phyloP scores from a whole-genome alignment of 37 sponge, comb jelly and placozoan species.

The Eunapius fragilis region DNA sequence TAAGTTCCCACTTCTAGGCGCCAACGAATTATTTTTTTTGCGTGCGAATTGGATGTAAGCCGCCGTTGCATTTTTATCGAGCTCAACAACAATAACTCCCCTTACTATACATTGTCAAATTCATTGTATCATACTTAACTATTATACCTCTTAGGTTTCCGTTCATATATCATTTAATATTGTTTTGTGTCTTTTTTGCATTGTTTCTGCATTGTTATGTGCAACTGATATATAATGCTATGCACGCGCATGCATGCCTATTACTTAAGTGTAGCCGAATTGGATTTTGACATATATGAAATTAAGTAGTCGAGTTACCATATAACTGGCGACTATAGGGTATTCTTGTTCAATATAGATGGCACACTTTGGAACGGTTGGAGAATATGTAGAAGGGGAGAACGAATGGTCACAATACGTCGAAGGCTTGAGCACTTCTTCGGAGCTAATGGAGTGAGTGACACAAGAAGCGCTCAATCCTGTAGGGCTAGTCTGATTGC shows the following conservation, averaged over 20 bases:
- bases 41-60: too few relatives aligned
- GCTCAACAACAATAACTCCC: too few relatives aligned
- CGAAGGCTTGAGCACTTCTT: neutral
- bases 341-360: neutral
- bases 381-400: constrained; percentile 9
- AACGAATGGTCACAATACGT: neutral
- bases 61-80: too few relatives aligned
- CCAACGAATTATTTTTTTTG: too few relatives aligned
- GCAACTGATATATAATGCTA: neutral
- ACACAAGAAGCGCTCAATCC: neutral
- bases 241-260: neutral
- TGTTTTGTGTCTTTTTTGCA: too few relatives aligned
- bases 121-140: too few relatives aligned
- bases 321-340: constrained; percentile 8
- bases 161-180: too few relatives aligned
- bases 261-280: neutral
- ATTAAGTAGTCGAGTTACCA: neutral
- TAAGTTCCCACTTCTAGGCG: too few relatives aligned
- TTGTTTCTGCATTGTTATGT: too few relatives aligned
- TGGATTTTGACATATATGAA: too few relatives aligned
- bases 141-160: too few relatives aligned
- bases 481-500: neutral
- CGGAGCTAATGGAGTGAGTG: neutral
- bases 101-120: too few relatives aligned
- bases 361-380: constrained; percentile 4